phyloP scores from a whole-genome alignment of 2,888 invertebrate species.

The Odontothrips loti region DNA sequence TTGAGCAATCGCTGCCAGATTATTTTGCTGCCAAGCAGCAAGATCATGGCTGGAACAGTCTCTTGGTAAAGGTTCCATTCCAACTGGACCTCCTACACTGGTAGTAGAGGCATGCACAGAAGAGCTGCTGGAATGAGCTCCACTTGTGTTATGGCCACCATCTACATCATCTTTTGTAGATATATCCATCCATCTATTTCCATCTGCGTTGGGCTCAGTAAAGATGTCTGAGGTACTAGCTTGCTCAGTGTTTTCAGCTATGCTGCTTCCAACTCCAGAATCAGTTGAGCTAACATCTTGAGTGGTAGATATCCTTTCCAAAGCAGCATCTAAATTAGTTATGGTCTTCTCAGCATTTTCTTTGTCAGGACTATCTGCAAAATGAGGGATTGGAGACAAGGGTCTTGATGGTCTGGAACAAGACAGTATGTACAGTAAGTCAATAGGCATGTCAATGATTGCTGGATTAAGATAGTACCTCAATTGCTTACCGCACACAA shows the following conservation, averaged over 20 bases:
- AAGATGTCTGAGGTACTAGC: neutral
- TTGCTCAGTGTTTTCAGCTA: neutral
- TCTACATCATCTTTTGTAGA: slow-evolving; percentile 47
- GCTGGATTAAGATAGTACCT: slow-evolving; percentile 17
- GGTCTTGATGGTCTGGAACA: slow-evolving; percentile 60
- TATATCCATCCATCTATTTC: slow-evolving; percentile 47
- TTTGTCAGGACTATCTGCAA: slow-evolving; percentile 45
- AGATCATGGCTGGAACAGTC: slow-evolving; percentile 43
- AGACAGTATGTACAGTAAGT: slow-evolving; percentile 28
- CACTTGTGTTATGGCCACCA: neutral
- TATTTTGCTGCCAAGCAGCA: slow-evolving; percentile 48
- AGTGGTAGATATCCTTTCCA: neutral
- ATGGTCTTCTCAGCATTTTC: neutral
- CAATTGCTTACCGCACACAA: slow-evolving; percentile 63
- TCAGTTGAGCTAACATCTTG: slow-evolving; percentile 15
- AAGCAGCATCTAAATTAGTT: neutral
- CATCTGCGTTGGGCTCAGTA: slow-evolving; percentile 41
- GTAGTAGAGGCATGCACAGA: neutral
- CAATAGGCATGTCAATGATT: neutral
- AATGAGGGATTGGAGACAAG: slow-evolving; percentile 68
- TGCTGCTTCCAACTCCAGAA: neutral
- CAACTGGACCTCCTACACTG: slow-evolving; percentile 51
- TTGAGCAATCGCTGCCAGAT: slow-evolving; percentile 59
- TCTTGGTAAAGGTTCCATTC: slow-evolving; percentile 49
- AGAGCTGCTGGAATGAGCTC: neutral